These are phyloP conservation scores for Thereva unica DNA, from an alignment of 2,888 invertebrate genomes.

Conservation along the genomic window DNA sequence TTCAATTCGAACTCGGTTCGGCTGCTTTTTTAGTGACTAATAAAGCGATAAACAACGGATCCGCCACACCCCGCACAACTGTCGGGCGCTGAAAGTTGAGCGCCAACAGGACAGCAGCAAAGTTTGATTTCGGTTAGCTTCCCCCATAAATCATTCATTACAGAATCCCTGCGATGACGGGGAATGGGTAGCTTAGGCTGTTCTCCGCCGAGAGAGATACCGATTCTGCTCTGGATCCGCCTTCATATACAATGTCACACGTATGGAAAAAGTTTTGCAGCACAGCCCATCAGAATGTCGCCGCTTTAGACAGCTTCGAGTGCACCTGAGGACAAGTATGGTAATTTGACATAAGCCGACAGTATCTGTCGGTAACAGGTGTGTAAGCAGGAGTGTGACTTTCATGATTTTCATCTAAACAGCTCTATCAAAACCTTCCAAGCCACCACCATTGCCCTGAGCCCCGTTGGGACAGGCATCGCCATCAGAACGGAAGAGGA, in stretches of 20 bases:
- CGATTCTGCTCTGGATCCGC: too few species aligned
- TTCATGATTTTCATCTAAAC: not conserved
- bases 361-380: not conserved
- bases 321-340: constrained; percentile 6
- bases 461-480: not conserved
- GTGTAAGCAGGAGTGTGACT: constrained; percentile 1
- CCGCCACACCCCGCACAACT: too few species aligned
- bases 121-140: too few species aligned
- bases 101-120: too few species aligned
- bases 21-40: too few species aligned
- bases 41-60: too few species aligned
- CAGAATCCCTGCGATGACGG: too few species aligned
- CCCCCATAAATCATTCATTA: too few species aligned
- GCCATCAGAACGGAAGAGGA: not conserved
- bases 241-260: not conserved
- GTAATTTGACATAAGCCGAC: constrained; percentile 16
- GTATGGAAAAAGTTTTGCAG: not conserved
- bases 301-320: not conserved
- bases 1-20: too few species aligned
- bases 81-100: too few species aligned
- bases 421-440: constrained; percentile 16
- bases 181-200: too few species aligned
- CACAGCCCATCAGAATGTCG: not conserved
- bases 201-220: too few species aligned
- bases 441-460: not conserved